phyloP scores from a whole-genome alignment of 1,140 invertebrate genomes.

The Bombus sylvicola region DNA sequence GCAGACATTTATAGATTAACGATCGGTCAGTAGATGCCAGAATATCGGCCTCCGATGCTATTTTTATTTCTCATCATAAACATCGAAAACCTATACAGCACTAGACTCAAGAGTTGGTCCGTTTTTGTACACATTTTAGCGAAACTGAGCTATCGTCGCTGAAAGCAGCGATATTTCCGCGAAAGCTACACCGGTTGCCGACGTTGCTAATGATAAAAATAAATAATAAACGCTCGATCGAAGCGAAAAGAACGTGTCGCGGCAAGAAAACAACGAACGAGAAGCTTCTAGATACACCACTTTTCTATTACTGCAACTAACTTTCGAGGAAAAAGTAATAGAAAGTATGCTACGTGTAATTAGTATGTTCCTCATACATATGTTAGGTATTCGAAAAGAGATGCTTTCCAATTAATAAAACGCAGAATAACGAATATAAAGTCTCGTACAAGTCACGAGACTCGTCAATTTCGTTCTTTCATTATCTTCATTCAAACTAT shows the following conservation, averaged over 20 bases:
- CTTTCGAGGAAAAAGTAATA: neutral
- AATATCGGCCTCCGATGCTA: slow-evolving; percentile 29
- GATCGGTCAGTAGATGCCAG: slow-evolving; percentile 44
- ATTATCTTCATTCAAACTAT: too few relatives aligned
- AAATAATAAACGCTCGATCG: neutral
- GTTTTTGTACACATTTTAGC: neutral
- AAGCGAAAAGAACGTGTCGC: neutral
- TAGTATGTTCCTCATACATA: neutral
- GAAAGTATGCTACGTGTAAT: neutral
- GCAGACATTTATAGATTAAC: slow-evolving; percentile 67
- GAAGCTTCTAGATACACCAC: neutral
- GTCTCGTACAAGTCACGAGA: neutral
- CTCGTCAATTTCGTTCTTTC: neutral
- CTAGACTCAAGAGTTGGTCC: slow-evolving; percentile 6
- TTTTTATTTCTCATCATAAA: slow-evolving; percentile 44
- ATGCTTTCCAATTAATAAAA: neutral
- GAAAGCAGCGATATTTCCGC: neutral
- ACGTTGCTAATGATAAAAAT: neutral
- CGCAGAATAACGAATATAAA: neutral
- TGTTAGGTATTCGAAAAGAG: neutral
- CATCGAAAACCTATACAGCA: slow-evolving; percentile 31
- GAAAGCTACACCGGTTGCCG: slow-evolving; percentile 1
- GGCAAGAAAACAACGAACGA: slow-evolving; percentile 18
- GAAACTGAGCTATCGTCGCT: slow-evolving; percentile 9
- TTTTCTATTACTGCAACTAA: neutral